These are phyloP conservation scores for Phrynosoma blainvillii DNA, from an alignment of 2,113 vertebrate genomes.

Conservation along the genomic window DNA sequence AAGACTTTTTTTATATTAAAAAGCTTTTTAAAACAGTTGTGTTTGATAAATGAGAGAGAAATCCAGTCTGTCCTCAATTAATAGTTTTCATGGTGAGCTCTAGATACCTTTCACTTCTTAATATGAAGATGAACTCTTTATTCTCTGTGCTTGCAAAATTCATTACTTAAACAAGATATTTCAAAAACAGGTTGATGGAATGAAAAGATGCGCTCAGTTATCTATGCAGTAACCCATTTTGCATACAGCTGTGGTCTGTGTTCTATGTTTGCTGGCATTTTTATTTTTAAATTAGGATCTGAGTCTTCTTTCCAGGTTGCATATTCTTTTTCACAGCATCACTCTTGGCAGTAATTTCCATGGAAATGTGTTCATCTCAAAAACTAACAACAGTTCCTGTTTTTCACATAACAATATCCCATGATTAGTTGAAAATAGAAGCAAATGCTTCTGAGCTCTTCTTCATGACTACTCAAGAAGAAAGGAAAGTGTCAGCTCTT, in stretches of 20 bases:
- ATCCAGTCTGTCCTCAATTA: not conserved
- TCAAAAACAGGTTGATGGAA: not conserved
- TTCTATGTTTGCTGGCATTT: not conserved
- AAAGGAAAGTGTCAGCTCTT: not conserved
- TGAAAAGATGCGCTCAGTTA: not conserved
- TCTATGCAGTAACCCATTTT: too few species aligned
- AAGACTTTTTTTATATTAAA: not conserved
- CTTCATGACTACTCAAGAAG: too few species aligned
- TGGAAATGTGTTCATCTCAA: not conserved
- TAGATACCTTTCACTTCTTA: not conserved
- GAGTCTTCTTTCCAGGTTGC: not conserved
- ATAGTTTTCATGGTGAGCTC: not conserved
- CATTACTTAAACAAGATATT: not conserved
- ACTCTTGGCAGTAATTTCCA: not conserved
- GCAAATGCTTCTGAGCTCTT: not conserved
- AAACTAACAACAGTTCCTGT: not conserved
- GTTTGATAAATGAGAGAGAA: not conserved
- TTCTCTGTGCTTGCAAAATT: conserved; percentile 18
- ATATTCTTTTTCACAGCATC: not conserved
- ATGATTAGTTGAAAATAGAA: not conserved
- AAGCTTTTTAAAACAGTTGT: not conserved
- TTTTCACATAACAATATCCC: not conserved
- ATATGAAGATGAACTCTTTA: not conserved
- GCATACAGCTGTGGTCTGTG: too few species aligned
- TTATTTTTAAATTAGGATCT: not conserved